Evolutionary conservation across 2,888 invertebrate species (phyloP).

Genomic region (Tyria jacobaeae): DNA sequence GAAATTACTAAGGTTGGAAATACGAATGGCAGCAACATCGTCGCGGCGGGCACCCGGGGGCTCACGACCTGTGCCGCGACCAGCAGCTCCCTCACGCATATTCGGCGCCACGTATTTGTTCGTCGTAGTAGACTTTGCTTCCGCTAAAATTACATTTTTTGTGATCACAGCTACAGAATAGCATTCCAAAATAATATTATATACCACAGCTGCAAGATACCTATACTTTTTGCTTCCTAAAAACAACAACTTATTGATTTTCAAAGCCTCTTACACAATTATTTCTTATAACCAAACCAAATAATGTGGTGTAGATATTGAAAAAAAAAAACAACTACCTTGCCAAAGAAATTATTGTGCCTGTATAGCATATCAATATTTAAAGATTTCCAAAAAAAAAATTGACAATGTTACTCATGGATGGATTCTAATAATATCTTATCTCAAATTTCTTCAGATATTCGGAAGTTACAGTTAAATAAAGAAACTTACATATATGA

Average conservation of each 20-base stretch:
- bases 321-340: too few species aligned
- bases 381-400: too few species aligned
- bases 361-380: too few species aligned
- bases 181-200: background rate
- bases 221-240: background rate
- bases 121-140: conserved; percentile 78
- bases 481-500: too few species aligned
- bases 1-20: conserved; percentile 98
- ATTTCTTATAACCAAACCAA: too few species aligned
- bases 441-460: too few species aligned
- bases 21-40: conserved; percentile 96
- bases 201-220: background rate
- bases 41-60: conserved; percentile 91
- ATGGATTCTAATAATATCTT: too few species aligned
- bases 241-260: background rate
- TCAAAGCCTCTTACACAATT: too few species aligned
- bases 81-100: conserved; percentile 94
- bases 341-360: too few species aligned
- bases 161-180: background rate
- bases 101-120: conserved; percentile 96
- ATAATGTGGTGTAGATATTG: too few species aligned
- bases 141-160: conserved; percentile 50
- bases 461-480: too few species aligned
- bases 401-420: too few species aligned
- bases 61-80: conserved; percentile 88